Percentiles rank a stretch among this genome's conserved stretches.
phyloP scores from a whole-genome alignment of 2,797 vertebrate genomes.

The Takifugu ocellatus region DNA sequence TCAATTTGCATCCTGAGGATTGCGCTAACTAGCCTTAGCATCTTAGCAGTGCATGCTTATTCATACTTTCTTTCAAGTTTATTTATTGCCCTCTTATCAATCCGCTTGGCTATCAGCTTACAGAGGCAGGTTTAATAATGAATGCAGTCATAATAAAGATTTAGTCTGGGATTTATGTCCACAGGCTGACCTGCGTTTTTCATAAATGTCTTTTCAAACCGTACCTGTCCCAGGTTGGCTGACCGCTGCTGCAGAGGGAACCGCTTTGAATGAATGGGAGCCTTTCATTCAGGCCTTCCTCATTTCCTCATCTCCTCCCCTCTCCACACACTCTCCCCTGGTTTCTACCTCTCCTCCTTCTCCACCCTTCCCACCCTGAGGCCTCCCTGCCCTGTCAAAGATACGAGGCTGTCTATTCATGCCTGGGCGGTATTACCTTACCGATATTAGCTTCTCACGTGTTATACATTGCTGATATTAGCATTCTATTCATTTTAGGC shows the following conservation, averaged over 20 bases:
- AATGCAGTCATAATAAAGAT: conserved; percentile 9
- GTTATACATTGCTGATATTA: conserved; percentile 12
- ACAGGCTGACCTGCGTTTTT: conserved; percentile 50
- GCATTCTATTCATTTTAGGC: conserved; percentile 8
- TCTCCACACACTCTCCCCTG: conserved; percentile 34
- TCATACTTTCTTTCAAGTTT: neutral
- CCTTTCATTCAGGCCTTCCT: conserved; percentile 72
- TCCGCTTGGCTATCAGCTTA: neutral
- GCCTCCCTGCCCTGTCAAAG: conserved; percentile 44
- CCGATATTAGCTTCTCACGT: conserved; percentile 31
- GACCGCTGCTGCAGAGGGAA: conserved; percentile 52
- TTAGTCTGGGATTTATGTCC: conserved; percentile 26
- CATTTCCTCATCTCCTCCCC: conserved; percentile 55
- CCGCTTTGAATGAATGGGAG: conserved; percentile 69
- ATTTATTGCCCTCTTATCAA: neutral
- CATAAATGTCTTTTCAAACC: conserved; percentile 61
- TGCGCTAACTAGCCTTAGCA: neutral
- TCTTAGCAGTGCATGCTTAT: neutral
- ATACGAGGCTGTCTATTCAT: conserved; percentile 74
- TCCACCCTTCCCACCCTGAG: conserved; percentile 38
- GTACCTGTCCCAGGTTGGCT: conserved; percentile 55
- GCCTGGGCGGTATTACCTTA: conserved; percentile 57
- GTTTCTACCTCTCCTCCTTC: conserved; percentile 41
- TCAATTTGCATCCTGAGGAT: neutral
- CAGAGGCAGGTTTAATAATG: neutral